phyloP scores from a whole-genome alignment of 64 coral and sea anemone genomes.

The Astreopora myriophthalma region DNA sequence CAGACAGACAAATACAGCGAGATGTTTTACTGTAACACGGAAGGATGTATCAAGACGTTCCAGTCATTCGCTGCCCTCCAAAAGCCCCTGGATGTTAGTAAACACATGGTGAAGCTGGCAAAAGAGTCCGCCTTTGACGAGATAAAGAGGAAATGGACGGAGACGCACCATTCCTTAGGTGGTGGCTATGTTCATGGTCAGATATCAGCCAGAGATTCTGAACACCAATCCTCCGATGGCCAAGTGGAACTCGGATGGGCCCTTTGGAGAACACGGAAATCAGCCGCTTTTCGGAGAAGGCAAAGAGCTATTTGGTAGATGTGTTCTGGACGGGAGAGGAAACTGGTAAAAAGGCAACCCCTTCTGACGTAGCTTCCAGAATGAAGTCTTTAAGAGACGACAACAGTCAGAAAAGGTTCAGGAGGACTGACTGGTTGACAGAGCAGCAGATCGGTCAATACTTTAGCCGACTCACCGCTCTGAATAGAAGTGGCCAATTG shows the following conservation, averaged over 20 bases:
- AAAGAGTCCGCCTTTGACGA: slow-evolving; percentile 49
- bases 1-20: background rate
- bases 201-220: background rate
- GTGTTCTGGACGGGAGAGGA: slow-evolving; percentile 56
- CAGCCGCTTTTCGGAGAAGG: slow-evolving; percentile 23
- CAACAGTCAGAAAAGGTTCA: slow-evolving; percentile 13
- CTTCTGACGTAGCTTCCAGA: slow-evolving; percentile 24
- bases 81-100: slow-evolving; percentile 45
- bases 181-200: background rate
- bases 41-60: slow-evolving; percentile 44
- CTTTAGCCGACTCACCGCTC: slow-evolving; percentile 19
- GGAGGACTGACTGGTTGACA: slow-evolving; percentile 7
- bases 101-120: slow-evolving; percentile 2
- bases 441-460: slow-evolving; percentile 18
- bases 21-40: slow-evolving; percentile 27
- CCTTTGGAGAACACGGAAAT: slow-evolving; percentile 13
- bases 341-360: slow-evolving; percentile 62
- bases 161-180: slow-evolving; percentile 14
- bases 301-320: slow-evolving; percentile 40
- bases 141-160: slow-evolving; percentile 54
- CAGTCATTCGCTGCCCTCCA: slow-evolving; percentile 9
- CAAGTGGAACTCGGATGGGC: slow-evolving; percentile 13
- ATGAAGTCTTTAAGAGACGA: slow-evolving; percentile 36
- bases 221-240: background rate
- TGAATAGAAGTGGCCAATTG: background rate